A percentile compares a stretch with the other conserved stretches of the same genome.
Evolutionary conservation across 2,888 invertebrate species (phyloP).

Genomic region (Nymphalis urticae): DNA sequence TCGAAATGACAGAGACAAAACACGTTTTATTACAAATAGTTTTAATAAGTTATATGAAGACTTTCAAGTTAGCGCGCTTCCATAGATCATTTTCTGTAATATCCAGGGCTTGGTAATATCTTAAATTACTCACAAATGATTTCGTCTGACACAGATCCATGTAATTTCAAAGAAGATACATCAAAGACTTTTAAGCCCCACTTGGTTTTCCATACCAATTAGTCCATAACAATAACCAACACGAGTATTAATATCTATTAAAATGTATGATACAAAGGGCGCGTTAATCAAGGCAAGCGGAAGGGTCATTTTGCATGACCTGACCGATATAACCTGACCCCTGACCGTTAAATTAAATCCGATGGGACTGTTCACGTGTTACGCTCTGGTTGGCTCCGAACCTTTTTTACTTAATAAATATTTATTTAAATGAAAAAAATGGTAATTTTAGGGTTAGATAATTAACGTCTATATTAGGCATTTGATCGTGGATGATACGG

Average conservation of each 20-base stretch:
- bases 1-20: too few relatives aligned
- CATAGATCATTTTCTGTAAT: too few relatives aligned
- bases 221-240: slow-evolving; percentile 29
- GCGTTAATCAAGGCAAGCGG: slow-evolving; percentile 64
- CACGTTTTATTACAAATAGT: too few relatives aligned
- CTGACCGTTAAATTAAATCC: slow-evolving; percentile 25
- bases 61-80: too few relatives aligned
- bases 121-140: not conserved
- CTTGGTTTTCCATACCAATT: slow-evolving; percentile 35
- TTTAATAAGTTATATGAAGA: too few relatives aligned
- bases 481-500: too few relatives aligned
- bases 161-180: slow-evolving; percentile 23
- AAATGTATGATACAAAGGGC: slow-evolving; percentile 56
- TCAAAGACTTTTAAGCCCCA: slow-evolving; percentile 23
- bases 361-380: slow-evolving; percentile 17
- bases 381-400: slow-evolving; percentile 18
- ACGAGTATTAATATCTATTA: slow-evolving; percentile 55
- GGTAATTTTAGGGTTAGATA: not conserved
- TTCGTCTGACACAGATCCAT: not conserved
- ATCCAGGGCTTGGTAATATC: too few relatives aligned
- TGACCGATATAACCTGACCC: slow-evolving; percentile 49
- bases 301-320: slow-evolving; percentile 52
- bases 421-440: slow-evolving; percentile 2
- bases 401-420: slow-evolving; percentile 10
- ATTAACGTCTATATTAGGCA: too few relatives aligned